Evolutionary conservation across 2,113 vertebrate genomes (phyloP).

Genomic region (Sceloporus undulatus): DNA sequence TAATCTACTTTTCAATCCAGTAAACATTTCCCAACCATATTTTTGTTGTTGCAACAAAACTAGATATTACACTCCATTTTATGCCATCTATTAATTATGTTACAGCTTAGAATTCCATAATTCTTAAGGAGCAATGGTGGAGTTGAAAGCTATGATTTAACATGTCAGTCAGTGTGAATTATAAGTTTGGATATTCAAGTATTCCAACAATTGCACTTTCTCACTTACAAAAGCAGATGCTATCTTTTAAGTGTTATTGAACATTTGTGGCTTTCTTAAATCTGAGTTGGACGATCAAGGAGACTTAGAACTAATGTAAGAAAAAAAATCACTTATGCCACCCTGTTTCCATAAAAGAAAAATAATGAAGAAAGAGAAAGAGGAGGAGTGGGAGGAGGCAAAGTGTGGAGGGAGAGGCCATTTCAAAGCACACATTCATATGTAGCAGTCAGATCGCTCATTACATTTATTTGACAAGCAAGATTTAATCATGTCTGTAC

Average conservation of each 20-base stretch:
- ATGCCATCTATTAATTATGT: conserved; percentile 67
- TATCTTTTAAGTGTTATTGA: conserved; percentile 57
- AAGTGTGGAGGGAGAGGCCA: conserved; percentile 6
- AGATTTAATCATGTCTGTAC: conserved; percentile 24
- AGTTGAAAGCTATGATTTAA: conserved; percentile 42
- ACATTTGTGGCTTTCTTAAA: conserved; percentile 24
- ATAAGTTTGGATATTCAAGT: conserved; percentile 59
- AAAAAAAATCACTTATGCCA: conserved; percentile 30
- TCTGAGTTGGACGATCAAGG: conserved; percentile 22
- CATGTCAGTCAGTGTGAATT: conserved; percentile 65
- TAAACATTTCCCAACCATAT: conserved; percentile 77
- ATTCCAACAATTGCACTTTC: conserved; percentile 45
- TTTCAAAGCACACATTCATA: not conserved
- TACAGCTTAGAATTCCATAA: conserved; percentile 61
- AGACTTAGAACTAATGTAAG: conserved; percentile 43
- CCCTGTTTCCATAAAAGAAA: not conserved
- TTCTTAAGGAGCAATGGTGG: conserved; percentile 67
- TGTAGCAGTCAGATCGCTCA: conserved; percentile 34
- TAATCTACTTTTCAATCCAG: conserved; percentile 75
- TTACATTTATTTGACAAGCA: conserved; percentile 45
- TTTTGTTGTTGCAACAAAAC: conserved; percentile 73
- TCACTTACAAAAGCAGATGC: conserved; percentile 53
- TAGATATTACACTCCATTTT: conserved; percentile 73
- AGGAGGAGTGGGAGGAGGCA: not conserved
- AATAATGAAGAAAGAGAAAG: conserved; percentile 1